A percentile compares a stretch with the other conserved stretches of the same genome.
These are phyloP conservation scores for Oscheius sp. DNA, from an alignment of 2,888 invertebrate species.

Conservation along the genomic window DNA sequence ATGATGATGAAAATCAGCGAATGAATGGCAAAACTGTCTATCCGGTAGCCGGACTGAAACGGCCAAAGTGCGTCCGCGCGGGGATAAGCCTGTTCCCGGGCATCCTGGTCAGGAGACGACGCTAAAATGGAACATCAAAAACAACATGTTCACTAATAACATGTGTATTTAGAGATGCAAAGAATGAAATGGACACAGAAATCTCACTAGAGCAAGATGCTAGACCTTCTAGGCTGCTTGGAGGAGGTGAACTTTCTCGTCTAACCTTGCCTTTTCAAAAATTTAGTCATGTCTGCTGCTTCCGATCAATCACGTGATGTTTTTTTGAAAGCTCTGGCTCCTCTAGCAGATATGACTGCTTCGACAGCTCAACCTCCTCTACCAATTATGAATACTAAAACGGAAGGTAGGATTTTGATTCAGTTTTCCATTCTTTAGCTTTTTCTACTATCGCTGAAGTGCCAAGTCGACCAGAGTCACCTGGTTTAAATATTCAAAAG, in stretches of 20 bases:
- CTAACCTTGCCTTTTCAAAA: not conserved
- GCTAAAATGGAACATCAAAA: constrained; percentile 28
- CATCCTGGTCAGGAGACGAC: constrained; percentile 22
- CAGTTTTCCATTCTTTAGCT: too few species aligned
- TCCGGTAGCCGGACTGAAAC: constrained; percentile 31
- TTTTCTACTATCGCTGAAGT: not conserved
- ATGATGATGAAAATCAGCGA: not conserved
- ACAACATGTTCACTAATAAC: not conserved
- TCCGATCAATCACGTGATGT: constrained; percentile 38
- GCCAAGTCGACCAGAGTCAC: not conserved
- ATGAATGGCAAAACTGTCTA: constrained; percentile 24
- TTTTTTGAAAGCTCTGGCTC: constrained; percentile 39
- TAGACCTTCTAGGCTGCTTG: constrained; percentile 16
- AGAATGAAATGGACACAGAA: constrained; percentile 1
- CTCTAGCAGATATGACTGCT: constrained; percentile 23
- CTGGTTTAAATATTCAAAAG: constrained; percentile 16
- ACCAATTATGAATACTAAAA: too few species aligned
- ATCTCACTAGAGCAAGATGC: constrained; percentile 4
- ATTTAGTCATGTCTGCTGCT: constrained; percentile 41
- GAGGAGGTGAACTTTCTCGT: not conserved
- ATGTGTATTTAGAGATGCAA: not conserved
- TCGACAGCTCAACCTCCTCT: not conserved
- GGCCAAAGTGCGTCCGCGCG: constrained; percentile 28
- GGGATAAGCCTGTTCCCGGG: constrained; percentile 26
- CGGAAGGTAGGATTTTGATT: not conserved